phyloP scores from a whole-genome alignment of 2,888 invertebrate species.

The Busseola fusca region DNA sequence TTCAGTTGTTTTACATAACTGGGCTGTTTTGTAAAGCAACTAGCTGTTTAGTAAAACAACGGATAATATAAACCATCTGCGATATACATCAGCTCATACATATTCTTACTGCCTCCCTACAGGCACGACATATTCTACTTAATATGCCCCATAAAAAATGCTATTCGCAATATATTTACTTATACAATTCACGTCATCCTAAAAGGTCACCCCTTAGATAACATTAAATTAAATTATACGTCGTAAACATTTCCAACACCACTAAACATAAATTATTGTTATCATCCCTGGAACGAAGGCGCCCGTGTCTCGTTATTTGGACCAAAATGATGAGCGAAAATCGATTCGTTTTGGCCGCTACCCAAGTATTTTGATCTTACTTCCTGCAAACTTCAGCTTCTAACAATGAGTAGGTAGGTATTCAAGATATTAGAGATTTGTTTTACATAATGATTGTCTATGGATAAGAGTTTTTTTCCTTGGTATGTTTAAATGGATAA shows the following conservation, averaged over 20 bases:
- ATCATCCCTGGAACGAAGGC: not conserved
- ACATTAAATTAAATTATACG: conserved; percentile 5
- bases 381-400: conserved; percentile 36
- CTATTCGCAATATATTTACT: not conserved
- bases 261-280: conserved; percentile 5
- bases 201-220: not conserved
- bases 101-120: not conserved
- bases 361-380: conserved; percentile 64
- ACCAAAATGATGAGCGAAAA: conserved; percentile 59
- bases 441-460: not conserved
- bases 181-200: not conserved
- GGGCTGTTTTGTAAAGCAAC: too few species aligned
- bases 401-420: conserved; percentile 2
- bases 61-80: too few species aligned
- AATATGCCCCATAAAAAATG: not conserved
- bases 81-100: conserved; percentile 5
- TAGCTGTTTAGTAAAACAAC: too few species aligned
- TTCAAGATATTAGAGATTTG: not conserved
- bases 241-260: conserved; percentile 1
- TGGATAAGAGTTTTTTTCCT: not conserved
- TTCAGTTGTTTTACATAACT: too few species aligned
- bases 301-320: conserved; percentile 24
- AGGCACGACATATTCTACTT: not conserved
- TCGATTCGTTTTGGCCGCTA: conserved; percentile 69
- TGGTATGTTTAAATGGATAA: not conserved